Base-by-base conservation (phyloP, 2,888 invertebrate species). In the Ptilodon capucinus region DNA sequence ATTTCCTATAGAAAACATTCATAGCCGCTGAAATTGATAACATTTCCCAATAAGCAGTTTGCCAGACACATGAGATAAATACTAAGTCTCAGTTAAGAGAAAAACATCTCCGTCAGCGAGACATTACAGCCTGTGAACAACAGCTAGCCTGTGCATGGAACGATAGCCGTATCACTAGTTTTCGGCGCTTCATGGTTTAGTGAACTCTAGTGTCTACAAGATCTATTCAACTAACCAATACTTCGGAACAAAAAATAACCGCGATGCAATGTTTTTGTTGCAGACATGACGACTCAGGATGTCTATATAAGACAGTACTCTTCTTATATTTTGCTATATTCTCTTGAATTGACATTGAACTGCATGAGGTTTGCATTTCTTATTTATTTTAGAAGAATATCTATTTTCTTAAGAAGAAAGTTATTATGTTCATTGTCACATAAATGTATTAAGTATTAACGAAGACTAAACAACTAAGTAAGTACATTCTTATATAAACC, bases 1-100 rank as follows among this genome's bases (percentile, higher is more conserved):
- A 79, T 81, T 85, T 82, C 71, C 80, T 84, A 84, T 76, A 82
- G 77, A 81, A 81, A 86, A 78, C 76, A 77, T 71, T 81, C 79
- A 78, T 73, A 77, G 76, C 66, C 54, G 64, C 72, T 82, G 76
- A 79, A 84, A 84, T 79, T 79, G 82, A 81, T 81, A 81, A 74
- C 50, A 16, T 87, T 87, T 81, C 80, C 68, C 73, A 84, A 86
- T 70, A 61, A 64, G 55, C 53, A 58, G 53, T 57, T 56, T 48
- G 50, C 59, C 51, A 62, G 57, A 49, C 44, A 51, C 43, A 48
- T 46, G 46, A 28, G 44, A 48, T 43, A 25, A 36, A 43, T 23
- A 7, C 8, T 23, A 7, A 8, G 7, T 23, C 23, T 7, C 23
- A 8, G 23, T 25, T n/a, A n/a, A n/a, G n/a, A n/a, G n/a, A n/a